phyloP scores from a whole-genome alignment of 2,888 invertebrate species.

The Prosapia bicincta region DNA sequence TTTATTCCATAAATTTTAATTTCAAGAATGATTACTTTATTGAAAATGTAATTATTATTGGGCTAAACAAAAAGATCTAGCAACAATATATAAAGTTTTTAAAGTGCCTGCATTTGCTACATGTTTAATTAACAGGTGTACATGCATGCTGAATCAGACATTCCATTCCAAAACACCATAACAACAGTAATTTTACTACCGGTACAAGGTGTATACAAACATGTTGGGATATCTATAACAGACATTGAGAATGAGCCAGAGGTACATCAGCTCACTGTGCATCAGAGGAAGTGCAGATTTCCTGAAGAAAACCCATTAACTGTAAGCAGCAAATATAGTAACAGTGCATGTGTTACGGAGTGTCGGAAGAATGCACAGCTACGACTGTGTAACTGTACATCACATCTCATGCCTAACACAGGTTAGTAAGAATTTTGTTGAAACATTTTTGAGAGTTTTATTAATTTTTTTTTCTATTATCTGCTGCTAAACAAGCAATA shows the following conservation, averaged over 20 bases:
- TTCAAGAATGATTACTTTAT: too few relatives aligned
- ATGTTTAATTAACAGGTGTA: conserved; percentile 49
- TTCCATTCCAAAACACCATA: conserved; percentile 64
- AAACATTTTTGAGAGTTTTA: too few relatives aligned
- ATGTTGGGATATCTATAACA: conserved; percentile 45
- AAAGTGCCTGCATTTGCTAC: too few relatives aligned
- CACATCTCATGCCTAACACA: conserved; percentile 64
- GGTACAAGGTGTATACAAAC: conserved; percentile 54
- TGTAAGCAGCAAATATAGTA: conserved; percentile 65
- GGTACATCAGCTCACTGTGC: conserved; percentile 55
- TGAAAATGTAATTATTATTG: too few relatives aligned
- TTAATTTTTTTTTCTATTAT: too few relatives aligned
- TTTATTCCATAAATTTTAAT: too few relatives aligned
- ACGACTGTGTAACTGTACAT: conserved; percentile 61
- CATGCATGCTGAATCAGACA: conserved; percentile 63
- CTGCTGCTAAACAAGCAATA: too few relatives aligned
- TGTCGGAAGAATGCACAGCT: conserved; percentile 64
- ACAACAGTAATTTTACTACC: conserved; percentile 58
- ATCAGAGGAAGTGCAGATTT: conserved; percentile 68
- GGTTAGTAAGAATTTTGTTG: too few relatives aligned
- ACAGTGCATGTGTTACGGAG: conserved; percentile 67
- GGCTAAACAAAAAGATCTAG: too few relatives aligned
- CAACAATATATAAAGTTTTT: too few relatives aligned
- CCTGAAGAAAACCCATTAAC: conserved; percentile 59
- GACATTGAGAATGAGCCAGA: conserved; percentile 67